Evolutionary conservation across 92 coral and sea anemone species (phyloP).

Genomic region (Actinernus sp.): DNA sequence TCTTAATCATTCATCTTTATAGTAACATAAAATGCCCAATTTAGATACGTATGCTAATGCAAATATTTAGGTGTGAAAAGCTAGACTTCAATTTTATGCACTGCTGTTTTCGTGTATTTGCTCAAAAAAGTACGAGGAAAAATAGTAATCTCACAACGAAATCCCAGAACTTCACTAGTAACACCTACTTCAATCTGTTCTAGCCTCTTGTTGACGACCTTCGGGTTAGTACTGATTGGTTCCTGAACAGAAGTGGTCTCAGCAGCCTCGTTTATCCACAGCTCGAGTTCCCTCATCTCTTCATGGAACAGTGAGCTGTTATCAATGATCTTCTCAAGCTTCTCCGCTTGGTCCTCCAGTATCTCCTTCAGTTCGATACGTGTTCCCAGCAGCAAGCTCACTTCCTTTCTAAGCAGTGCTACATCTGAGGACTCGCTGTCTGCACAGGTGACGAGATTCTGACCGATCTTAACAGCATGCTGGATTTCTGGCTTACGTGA

Average conservation of each 20-base stretch:
- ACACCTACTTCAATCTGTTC: conserved; percentile 91
- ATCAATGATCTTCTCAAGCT: conserved; percentile 62
- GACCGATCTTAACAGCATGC: conserved; percentile 77
- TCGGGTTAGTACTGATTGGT: conserved; percentile 83
- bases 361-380: conserved; percentile 60
- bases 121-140: too few species aligned
- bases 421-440: conserved; percentile 83
- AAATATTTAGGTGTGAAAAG: too few species aligned
- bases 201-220: conserved; percentile 76
- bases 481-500: conserved; percentile 76
- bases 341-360: conserved; percentile 72
- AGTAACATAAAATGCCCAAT: too few species aligned
- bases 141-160: too few species aligned
- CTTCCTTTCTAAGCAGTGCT: conserved; percentile 76
- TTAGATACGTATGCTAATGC: too few species aligned
- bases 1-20: too few species aligned
- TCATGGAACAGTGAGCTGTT: conserved; percentile 52
- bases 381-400: conserved; percentile 63
- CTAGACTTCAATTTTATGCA: too few species aligned
- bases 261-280: conserved; percentile 84
- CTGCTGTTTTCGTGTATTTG: too few species aligned
- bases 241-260: conserved; percentile 79
- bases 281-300: conserved; percentile 72
- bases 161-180: too few species aligned
- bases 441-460: conserved; percentile 70